Evolutionary conservation across 2,113 vertebrate genomes (phyloP).

Genomic region (cattle (Bos taurus)): ARS-UCD2.0 NC_037329.1:64542501-64543000

Average conservation of each 20-base stretch:
- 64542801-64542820: background rate
- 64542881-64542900: background rate
- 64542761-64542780: background rate
- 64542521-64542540: background rate
- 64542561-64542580: background rate
- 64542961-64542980: background rate
- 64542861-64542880: background rate
- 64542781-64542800: background rate
- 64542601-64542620: background rate
- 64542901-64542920: background rate
- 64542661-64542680: background rate
- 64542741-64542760: background rate
- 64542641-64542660: accelerated
- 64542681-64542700: background rate
- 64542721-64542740: background rate
- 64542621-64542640: background rate
- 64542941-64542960: background rate
- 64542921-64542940: background rate
- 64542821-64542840: background rate
- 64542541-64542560: background rate
- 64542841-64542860: background rate
- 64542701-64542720: background rate
- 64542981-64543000: background rate
- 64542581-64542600: background rate
- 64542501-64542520: background rate